phyloP scores from a whole-genome alignment of 2,113 vertebrate species.

The Crypturellus undulatus region DNA sequence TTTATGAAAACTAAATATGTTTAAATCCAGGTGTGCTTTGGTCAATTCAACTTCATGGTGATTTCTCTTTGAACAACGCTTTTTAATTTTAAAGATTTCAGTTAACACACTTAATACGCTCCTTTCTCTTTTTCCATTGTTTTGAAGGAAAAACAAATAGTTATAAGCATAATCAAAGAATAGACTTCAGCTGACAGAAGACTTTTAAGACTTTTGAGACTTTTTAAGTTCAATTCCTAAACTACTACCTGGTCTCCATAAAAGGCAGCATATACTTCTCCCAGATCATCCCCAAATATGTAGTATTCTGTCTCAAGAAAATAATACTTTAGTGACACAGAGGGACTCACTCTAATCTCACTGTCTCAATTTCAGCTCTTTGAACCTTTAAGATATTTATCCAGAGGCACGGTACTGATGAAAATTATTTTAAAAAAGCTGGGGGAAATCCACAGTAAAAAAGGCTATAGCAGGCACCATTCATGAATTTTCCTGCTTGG shows the following conservation, averaged over 20 bases:
- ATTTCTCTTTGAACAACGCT: background rate
- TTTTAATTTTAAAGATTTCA: background rate
- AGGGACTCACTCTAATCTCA: background rate
- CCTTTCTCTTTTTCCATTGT: background rate
- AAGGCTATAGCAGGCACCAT: background rate
- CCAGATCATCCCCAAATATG: background rate
- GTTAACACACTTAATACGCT: fast-evolving
- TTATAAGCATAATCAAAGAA: background rate
- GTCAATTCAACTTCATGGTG: background rate
- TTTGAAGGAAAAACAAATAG: background rate
- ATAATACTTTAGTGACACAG: background rate
- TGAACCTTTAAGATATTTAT: background rate
- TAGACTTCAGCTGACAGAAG: background rate
- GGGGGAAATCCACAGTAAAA: background rate
- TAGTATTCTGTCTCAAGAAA: background rate
- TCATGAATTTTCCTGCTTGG: background rate
- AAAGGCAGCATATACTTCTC: background rate
- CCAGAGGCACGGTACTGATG: background rate
- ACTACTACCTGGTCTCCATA: background rate
- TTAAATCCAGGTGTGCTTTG: background rate
- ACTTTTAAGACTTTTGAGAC: background rate
- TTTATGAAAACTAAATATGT: background rate
- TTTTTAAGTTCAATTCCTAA: background rate
- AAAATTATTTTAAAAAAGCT: background rate
- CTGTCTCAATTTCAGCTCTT: background rate